Evolutionary conservation across 1,140 invertebrate genomes (phyloP), one percentile per base, ranked within the genome.

Genomic region (Drosophila micromelanica): DNA sequence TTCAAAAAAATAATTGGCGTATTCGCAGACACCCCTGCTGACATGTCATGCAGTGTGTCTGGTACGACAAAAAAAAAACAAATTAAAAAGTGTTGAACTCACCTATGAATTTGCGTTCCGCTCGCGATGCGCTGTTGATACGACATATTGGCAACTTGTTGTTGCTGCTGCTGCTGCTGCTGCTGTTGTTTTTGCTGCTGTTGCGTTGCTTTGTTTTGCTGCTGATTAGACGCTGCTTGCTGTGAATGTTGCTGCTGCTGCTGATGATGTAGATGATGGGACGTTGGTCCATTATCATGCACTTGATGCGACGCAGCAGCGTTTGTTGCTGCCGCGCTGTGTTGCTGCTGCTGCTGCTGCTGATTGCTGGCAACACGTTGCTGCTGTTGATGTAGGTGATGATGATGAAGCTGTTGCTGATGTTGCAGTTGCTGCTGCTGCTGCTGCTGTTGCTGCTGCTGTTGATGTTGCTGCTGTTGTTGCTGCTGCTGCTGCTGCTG

Each of bases 71-170:
- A 13, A 13, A 2, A 0, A 13, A 13, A n/a, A n/a, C n/a, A 17
- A n/a, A 40, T 40, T 4, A 3, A 9, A 38, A 40, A 40, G 12
- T 27, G 27, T 27, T 27, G 38, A 5, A 86, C 84, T 87, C 59
- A 92, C 91, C 91, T 92, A 78, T 92, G 91, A 78, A 92, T 91
- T 55, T 90, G 84, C 42, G 91, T 78, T 78, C 85, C 80, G 77
- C 86, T 87, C 57, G 91, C 54, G 56, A 92, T 67, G 51, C 91
- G 74, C 68, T 91, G 91, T 55, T 91, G 90, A 91, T 92, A 92
- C 37, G 91, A 91, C 87, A 92, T 92, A 74, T 86, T 91, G 51
- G 80, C 80, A 72, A 73, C 76, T 32, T 80, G 80, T 30, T 84
- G 80, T 12, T 82, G 70, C 9, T 87, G 78, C 4, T 87, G 56